Evolutionary conservation across 2,888 invertebrate species (phyloP).

Genomic region (Pinctada fucata): DNA sequence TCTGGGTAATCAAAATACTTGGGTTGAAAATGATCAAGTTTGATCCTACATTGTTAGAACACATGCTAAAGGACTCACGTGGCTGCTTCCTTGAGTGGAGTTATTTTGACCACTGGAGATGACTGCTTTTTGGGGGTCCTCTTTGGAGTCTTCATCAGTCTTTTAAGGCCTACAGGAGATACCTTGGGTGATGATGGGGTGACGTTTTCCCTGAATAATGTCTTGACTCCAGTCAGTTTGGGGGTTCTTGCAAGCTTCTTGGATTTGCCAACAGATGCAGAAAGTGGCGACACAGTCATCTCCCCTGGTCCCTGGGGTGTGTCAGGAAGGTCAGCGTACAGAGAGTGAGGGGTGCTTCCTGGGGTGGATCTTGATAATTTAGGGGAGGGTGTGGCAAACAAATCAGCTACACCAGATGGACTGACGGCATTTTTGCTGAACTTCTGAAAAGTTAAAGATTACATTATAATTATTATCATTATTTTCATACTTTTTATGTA

Average conservation of each 20-base stretch:
- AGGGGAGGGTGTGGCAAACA: conserved; percentile 46
- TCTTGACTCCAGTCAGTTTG: conserved; percentile 59
- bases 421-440: conserved; percentile 2
- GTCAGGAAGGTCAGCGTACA: conserved; percentile 73
- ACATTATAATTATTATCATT: background rate
- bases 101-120: conserved; percentile 39
- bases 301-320: conserved; percentile 74
- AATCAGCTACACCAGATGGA: conserved; percentile 53
- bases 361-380: conserved; percentile 26
- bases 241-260: conserved; percentile 43
- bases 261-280: conserved; percentile 42
- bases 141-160: conserved; percentile 52
- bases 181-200: conserved; percentile 41
- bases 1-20: too few relatives aligned
- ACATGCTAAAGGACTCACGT: too few relatives aligned
- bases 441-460: conserved; percentile 36
- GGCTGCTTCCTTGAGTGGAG: too few relatives aligned
- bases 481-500: too few relatives aligned
- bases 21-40: too few relatives aligned
- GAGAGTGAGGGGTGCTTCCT: conserved; percentile 46
- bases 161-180: conserved; percentile 49
- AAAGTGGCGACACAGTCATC: conserved; percentile 75
- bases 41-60: too few relatives aligned
- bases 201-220: conserved; percentile 47
- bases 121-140: conserved; percentile 29